phyloP scores from a whole-genome alignment of 30 jellyfish, hydroid and myxozoan species.

The Cassiopea xamachana region DNA sequence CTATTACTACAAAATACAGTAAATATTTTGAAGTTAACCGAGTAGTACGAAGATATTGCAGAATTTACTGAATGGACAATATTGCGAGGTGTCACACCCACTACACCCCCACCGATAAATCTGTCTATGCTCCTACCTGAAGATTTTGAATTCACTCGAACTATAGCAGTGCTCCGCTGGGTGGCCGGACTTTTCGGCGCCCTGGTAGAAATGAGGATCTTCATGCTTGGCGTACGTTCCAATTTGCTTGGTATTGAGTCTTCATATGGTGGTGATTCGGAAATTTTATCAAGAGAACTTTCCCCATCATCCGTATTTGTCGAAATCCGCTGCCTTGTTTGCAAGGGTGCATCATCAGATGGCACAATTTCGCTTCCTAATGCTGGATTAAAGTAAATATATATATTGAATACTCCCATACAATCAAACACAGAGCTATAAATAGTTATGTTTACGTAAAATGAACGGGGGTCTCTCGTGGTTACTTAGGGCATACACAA shows the following conservation, averaged over 20 bases:
- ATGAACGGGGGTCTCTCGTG: background rate
- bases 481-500: background rate
- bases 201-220: conserved; percentile 19
- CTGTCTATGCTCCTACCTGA: conserved; percentile 24
- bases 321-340: background rate
- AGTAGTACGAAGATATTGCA: no score
- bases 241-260: background rate
- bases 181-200: background rate
- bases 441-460: background rate
- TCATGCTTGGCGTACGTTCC: conserved; percentile 65
- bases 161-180: conserved; percentile 6
- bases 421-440: background rate
- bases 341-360: background rate
- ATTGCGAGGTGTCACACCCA: no score
- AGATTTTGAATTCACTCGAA: conserved; percentile 41
- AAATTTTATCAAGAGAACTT: background rate
- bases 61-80: no score
- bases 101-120: no score
- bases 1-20: no score
- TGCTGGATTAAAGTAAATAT: background rate
- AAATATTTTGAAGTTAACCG: no score
- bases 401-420: background rate
- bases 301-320: background rate
- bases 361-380: background rate
- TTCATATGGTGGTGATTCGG: background rate